Evolutionary conservation across 2,797 vertebrate genomes (phyloP).

Genomic region (Kryptopterus vitreolus): DNA sequence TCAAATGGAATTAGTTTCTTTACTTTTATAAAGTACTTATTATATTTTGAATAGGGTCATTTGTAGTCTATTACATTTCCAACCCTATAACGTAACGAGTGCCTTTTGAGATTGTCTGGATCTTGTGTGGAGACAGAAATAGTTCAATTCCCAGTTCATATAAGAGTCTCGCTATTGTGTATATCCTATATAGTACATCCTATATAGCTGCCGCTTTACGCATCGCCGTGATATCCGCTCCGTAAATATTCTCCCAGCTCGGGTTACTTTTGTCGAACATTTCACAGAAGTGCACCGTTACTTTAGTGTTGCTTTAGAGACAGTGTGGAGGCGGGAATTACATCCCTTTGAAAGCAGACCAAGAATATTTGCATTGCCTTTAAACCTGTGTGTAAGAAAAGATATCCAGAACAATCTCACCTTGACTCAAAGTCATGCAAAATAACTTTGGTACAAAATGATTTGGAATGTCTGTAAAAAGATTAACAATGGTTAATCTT

Average conservation of each 20-base stretch:
- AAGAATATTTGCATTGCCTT: no score
- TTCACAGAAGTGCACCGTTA: background rate
- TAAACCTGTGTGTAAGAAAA: background rate
- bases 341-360: background rate
- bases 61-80: no score
- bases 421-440: background rate
- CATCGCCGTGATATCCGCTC: background rate
- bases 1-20: no score
- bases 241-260: background rate
- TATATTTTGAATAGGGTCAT: no score
- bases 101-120: no score
- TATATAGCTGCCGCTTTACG: no score
- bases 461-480: no score
- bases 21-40: no score
- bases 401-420: background rate
- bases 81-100: no score
- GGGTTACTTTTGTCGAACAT: background rate
- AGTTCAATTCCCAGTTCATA: background rate
- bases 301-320: slow-evolving; percentile 1
- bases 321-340: background rate
- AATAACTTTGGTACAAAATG: no score
- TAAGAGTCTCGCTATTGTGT: background rate
- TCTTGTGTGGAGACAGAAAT: no score
- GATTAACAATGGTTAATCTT: no score
- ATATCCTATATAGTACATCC: background rate